Conservation (phyloP, 2,113 vertebrate species). For the Indri indri region DNA sequence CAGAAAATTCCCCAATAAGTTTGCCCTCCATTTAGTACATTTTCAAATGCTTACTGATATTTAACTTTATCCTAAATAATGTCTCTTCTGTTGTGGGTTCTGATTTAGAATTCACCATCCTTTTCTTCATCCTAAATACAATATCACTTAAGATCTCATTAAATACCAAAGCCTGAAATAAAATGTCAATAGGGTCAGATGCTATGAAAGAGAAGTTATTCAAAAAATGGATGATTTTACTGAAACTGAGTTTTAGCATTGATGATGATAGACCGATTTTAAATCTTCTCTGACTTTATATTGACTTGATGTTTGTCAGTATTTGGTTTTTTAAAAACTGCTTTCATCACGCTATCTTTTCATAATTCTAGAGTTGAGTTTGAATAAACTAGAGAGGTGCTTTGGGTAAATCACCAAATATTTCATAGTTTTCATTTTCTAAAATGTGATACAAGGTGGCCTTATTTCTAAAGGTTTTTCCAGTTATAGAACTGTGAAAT, state of each 20-base stretch:
- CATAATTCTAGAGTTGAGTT: background rate
- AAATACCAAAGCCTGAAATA: background rate
- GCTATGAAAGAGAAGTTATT: background rate
- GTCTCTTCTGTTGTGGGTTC: background rate
- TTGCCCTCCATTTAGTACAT: background rate
- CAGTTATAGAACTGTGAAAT: background rate
- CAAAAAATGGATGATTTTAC: background rate
- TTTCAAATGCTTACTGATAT: background rate
- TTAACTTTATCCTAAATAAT: conserved; percentile 23
- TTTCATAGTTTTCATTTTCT: conserved; percentile 2
- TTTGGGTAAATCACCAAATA: background rate
- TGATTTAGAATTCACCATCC: background rate
- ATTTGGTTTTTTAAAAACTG: background rate
- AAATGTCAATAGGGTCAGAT: background rate
- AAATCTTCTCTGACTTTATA: background rate
- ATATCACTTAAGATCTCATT: background rate
- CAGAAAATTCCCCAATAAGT: background rate
- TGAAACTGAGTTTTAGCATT: background rate
- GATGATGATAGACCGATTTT: background rate
- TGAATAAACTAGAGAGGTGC: background rate
- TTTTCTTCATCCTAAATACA: background rate
- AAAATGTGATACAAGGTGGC: background rate
- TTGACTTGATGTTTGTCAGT: background rate
- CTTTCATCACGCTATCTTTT: conserved; percentile 1
- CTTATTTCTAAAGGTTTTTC: conserved; percentile 23